Evolutionary conservation across 2,888 invertebrate genomes (phyloP), one percentile per base, ranked within the genome.

Genomic region (Drosophila pullipes): DNA sequence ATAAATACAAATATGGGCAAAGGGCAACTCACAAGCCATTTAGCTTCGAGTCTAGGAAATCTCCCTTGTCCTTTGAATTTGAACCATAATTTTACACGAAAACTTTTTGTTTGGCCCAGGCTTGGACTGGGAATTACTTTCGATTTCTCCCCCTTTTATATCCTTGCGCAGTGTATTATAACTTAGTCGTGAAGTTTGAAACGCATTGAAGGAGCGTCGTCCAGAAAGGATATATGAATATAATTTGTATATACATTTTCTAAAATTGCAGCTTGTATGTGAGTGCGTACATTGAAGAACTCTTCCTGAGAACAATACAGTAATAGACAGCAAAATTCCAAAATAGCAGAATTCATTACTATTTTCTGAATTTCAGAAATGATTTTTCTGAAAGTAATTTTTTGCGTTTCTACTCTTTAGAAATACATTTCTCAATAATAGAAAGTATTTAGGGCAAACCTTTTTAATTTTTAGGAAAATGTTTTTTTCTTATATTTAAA

Each of bases 81-180:
- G 81, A 80, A 85, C 77, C 82, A 76, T 71, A 78, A 78, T 85
- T 84, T 85, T 78, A 85, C 85, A 88, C 81, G 78, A 76, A 83
- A 88, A 85, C 77, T 88, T 81, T 76, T 68, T 73, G 57, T 44
- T 41, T 37, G n/a, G 59, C n/a, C 66, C 55, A 59, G 58, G 41
- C 61, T 65, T 66, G 54, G 33, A 50, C 50, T 60, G 55, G 47
- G 41, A 22, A 39, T 49, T 49, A 44, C 35, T 25, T 57, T 33
- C 22, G 37, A n/a, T 37, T 31, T 44, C 30, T 16, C n/a, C 16
- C 22, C 41, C 3, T 31, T 62, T 35, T 4, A 18, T 35, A 16
- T 18, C 25, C 5, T 22, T 62, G 18, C 7, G 7, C 7, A 44
- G 22, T 44, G 44, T 11, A 11, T 44, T 11, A 5, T 22, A 44